phyloP scores from a whole-genome alignment of 2,113 vertebrate genomes.

The Reinhardtius hippoglossoides region DNA sequence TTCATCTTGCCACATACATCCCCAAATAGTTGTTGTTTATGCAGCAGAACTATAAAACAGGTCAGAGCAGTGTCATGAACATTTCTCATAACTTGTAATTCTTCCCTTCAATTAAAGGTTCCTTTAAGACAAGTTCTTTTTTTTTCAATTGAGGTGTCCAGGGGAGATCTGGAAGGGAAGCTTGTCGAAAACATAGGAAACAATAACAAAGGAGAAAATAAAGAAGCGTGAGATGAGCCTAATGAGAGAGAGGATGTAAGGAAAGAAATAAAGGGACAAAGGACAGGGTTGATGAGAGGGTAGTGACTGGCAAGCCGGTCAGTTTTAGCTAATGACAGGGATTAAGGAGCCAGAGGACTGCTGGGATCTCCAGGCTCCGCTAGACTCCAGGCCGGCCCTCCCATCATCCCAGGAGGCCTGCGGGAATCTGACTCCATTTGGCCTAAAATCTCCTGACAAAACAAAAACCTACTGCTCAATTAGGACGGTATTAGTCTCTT shows the following conservation, averaged over 20 bases:
- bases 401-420: slow-evolving; percentile 72
- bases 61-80: background rate
- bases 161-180: slow-evolving; percentile 42
- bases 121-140: background rate
- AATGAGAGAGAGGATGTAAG: slow-evolving; percentile 71
- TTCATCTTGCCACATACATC: background rate
- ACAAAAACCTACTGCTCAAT: slow-evolving; percentile 74
- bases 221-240: slow-evolving; percentile 62
- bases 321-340: slow-evolving; percentile 78
- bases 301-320: slow-evolving; percentile 15
- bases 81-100: background rate
- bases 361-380: slow-evolving; percentile 67
- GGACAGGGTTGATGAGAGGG: slow-evolving; percentile 75
- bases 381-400: slow-evolving; percentile 51
- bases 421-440: slow-evolving; percentile 78
- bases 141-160: background rate
- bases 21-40: slow-evolving; percentile 16
- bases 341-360: slow-evolving; percentile 69
- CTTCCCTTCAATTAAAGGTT: background rate
- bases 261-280: slow-evolving; percentile 65
- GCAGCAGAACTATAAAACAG: slow-evolving; percentile 7
- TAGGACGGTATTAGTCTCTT: slow-evolving; percentile 34
- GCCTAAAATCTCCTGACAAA: slow-evolving; percentile 74
- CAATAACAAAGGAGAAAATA: slow-evolving; percentile 57
- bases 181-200: slow-evolving; percentile 49